Evolutionary conservation across 2,797 vertebrate genomes (phyloP), one percentile per base, ranked within the genome.

Genomic region (Zenarchopterus dispar): DNA sequence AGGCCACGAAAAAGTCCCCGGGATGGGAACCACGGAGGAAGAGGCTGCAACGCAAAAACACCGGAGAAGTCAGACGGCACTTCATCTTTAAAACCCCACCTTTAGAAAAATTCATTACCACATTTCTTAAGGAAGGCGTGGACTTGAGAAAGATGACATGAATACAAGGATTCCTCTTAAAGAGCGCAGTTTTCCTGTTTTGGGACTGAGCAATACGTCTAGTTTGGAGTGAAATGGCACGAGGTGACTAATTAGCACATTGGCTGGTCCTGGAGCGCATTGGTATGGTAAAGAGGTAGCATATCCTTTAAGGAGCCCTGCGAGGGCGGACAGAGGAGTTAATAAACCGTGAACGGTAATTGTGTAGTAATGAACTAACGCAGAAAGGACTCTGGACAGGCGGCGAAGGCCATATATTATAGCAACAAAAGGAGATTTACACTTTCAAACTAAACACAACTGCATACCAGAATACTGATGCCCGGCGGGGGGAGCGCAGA

Each of bases 291-390:
- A 98, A 95, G 94, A 94, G 94, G 92, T 87, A 92, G 93, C 93
- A 88, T 93, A 93, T 94, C 87, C 77, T 87, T 95, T 93, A 92
- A 88, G 86, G 89, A 93, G 91, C 92, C 87, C 80, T 69, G 91
- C 86, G 89, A 91, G 93, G 93, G 94, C 93, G 95, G 94, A 96
- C 94, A 97, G 95, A 96, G 93, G 92, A 95, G 95, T 95, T 98
- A 99, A 98, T 97, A 97, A 96, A 96, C 95, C 96, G 95, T 98
- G 96, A 98, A 96, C 95, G 92, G 96, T 97, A 99, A 98, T 97
- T 98, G 97, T 98, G 96, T 96, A 97, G 95, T 98, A 99, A 99
- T 98, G 97, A 97, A 98, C 96, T 98, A 96, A 96, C 95, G 93
- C 92, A 96, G 90, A 98, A 97, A 97, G 96, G 96, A 94, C 95